Evolutionary conservation across 2,797 vertebrate genomes (phyloP).

Genomic region (Cryptoblepharus egeriae): DNA sequence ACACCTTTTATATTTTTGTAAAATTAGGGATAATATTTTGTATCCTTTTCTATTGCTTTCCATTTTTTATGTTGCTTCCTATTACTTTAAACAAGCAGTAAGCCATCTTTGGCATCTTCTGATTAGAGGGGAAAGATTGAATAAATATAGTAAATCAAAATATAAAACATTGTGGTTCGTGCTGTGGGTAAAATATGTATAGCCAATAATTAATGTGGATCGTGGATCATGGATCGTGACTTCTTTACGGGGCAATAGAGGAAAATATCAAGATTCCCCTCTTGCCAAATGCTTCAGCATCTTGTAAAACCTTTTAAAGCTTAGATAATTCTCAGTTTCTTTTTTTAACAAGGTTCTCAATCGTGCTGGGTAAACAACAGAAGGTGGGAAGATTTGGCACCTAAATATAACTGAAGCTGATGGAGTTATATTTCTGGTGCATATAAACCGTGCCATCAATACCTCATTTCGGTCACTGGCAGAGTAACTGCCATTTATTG

Average conservation of each 20-base stretch:
- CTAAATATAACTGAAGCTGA: slow-evolving; percentile 66
- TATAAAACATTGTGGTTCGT: not conserved
- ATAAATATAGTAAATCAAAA: no score
- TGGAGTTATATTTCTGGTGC: slow-evolving; percentile 65
- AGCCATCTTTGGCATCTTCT: no score
- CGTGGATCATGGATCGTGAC: not conserved
- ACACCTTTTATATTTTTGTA: no score
- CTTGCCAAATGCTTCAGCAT: not conserved
- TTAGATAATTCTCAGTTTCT: slow-evolving; percentile 49
- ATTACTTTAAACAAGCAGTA: no score
- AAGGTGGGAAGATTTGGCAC: slow-evolving; percentile 64
- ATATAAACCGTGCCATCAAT: slow-evolving; percentile 66
- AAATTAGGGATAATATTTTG: no score
- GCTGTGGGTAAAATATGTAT: not conserved
- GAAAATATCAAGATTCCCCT: slow-evolving; percentile 35
- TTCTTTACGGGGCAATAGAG: slow-evolving; percentile 23
- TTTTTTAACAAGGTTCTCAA: slow-evolving; percentile 61
- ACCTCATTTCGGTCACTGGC: slow-evolving; percentile 54
- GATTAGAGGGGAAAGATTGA: no score
- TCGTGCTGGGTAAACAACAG: slow-evolving; percentile 64
- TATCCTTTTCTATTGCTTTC: no score
- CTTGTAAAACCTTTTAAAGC: slow-evolving; percentile 49
- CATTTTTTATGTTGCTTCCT: no score
- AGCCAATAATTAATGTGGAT: not conserved
- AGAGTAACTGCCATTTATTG: slow-evolving; percentile 45